Conservation (phyloP, 2,797 vertebrate species). For the Sandelia bainsii region DNA sequence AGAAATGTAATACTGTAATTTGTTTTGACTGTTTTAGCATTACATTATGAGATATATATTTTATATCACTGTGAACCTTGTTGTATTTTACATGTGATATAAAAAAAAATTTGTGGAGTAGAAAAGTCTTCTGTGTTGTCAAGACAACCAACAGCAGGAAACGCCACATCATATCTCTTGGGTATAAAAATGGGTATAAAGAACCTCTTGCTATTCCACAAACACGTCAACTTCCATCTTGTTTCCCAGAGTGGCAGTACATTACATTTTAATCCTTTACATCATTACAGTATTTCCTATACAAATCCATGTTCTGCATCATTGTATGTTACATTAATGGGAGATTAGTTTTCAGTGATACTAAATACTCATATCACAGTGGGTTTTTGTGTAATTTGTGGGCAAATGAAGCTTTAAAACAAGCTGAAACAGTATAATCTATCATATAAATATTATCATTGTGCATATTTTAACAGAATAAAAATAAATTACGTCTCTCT, state of each 20-base stretch:
- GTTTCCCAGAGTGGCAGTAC: too few species aligned
- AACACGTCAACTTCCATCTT: too few species aligned
- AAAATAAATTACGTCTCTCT: too few species aligned
- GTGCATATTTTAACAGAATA: too few species aligned
- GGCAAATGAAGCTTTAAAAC: too few species aligned
- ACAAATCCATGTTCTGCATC: neutral
- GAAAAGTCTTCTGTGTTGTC: neutral
- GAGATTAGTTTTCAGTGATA: too few species aligned
- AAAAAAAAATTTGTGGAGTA: neutral
- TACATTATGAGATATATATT: neutral
- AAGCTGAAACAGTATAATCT: too few species aligned
- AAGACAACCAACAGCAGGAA: neutral
- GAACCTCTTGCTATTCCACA: too few species aligned
- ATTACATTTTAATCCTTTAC: neutral
- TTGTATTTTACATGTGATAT: constrained; percentile 9
- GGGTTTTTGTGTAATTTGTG: too few species aligned
- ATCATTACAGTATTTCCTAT: neutral
- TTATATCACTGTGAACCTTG: neutral
- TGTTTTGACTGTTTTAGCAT: neutral
- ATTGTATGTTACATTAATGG: too few species aligned
- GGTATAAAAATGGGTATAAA: neutral
- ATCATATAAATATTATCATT: too few species aligned
- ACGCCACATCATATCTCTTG: neutral
- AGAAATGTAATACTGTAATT: neutral
- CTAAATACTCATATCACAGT: too few species aligned